phyloP scores from a whole-genome alignment of 2,113 vertebrate genomes.

The Chiloscyllium plagiosum region DNA sequence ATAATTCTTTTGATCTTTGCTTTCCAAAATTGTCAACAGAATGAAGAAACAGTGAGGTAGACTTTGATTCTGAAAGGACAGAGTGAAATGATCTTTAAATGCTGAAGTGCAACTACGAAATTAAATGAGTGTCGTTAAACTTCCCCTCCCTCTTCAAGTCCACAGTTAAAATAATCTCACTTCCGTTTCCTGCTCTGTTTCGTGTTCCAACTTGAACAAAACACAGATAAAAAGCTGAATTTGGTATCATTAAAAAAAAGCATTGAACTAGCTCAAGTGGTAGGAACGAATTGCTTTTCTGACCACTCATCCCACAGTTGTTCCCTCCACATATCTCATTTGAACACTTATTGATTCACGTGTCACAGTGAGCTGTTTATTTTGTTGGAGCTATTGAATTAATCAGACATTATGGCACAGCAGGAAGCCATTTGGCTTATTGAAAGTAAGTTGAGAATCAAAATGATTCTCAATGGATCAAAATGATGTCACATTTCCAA shows the following conservation, averaged over 20 bases:
- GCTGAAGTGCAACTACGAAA: background rate
- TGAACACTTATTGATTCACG: background rate
- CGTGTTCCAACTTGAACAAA: background rate
- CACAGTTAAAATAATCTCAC: conserved; percentile 10
- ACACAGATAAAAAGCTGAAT: background rate
- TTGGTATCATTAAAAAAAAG: background rate
- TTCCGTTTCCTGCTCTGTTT: conserved; percentile 5
- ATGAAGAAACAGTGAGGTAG: background rate
- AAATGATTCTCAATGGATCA: background rate
- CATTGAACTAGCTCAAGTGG: background rate
- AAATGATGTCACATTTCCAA: background rate
- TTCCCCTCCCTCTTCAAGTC: background rate
- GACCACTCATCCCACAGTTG: background rate
- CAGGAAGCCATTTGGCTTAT: too few species aligned
- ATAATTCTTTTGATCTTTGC: background rate
- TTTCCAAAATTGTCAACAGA: background rate
- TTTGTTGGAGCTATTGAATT: background rate
- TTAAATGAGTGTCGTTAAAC: background rate
- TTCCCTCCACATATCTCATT: background rate
- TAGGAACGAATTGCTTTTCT: background rate
- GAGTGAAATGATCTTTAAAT: background rate
- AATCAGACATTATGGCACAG: background rate
- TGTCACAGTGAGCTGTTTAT: background rate
- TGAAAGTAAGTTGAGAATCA: too few species aligned
- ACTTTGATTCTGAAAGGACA: background rate